These are phyloP conservation scores for Pogonus chalceus DNA, from an alignment of 1,140 invertebrate genomes.

Conservation along the genomic window DNA sequence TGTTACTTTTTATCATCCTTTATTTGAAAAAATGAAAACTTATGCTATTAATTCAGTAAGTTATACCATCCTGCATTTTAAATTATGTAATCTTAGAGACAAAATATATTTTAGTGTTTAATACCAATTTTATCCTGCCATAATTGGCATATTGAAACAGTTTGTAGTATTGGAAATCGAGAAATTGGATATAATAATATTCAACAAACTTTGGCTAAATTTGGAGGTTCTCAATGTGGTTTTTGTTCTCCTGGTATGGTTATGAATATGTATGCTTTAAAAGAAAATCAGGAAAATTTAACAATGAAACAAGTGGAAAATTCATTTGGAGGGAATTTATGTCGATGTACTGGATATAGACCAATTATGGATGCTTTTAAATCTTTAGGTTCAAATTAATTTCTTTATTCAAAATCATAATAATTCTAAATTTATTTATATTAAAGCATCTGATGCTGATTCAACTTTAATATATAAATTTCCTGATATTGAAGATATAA, in stretches of 20 bases:
- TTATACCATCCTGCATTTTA: background rate
- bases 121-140: slow-evolving; percentile 57
- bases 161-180: slow-evolving; percentile 65
- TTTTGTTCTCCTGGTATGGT: slow-evolving; percentile 79
- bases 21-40: slow-evolving; percentile 40
- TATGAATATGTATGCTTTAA: slow-evolving; percentile 71
- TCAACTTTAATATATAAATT: slow-evolving; percentile 37
- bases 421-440: no score
- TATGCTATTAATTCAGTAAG: slow-evolving; percentile 68
- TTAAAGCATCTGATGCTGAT: slow-evolving; percentile 47
- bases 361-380: slow-evolving; percentile 78
- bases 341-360: slow-evolving; percentile 79
- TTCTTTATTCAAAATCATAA: no score
- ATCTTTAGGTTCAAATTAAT: slow-evolving; percentile 65
- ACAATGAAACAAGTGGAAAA: slow-evolving; percentile 63
- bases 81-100: background rate
- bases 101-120: slow-evolving; percentile 44
- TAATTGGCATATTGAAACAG: slow-evolving; percentile 66
- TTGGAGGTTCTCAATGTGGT: slow-evolving; percentile 71
- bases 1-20: slow-evolving; percentile 42
- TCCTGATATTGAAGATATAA: slow-evolving; percentile 48
- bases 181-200: slow-evolving; percentile 58
- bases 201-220: slow-evolving; percentile 54
- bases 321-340: slow-evolving; percentile 71
- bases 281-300: slow-evolving; percentile 36